phyloP scores from a whole-genome alignment of 2,113 vertebrate species.

The Geococcyx californianus region DNA sequence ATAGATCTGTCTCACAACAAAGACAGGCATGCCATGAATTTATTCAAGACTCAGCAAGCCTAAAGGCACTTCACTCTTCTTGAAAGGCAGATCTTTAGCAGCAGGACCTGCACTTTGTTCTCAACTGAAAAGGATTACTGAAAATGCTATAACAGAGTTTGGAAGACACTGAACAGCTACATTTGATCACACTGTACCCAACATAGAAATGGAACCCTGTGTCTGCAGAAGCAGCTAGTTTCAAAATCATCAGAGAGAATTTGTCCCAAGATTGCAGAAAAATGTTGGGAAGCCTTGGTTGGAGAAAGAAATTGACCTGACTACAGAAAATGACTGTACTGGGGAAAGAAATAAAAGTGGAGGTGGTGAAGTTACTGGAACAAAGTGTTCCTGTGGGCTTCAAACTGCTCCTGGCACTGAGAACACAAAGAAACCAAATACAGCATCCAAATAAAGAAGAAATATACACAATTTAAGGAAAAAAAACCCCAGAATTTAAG shows the following conservation, averaged over 20 bases:
- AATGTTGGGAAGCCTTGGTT: neutral
- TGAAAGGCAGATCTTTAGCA: neutral
- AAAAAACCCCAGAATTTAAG: no score
- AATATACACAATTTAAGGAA: neutral
- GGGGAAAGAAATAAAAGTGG: neutral
- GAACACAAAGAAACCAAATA: neutral
- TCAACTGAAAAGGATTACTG: neutral
- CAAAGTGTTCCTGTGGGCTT: neutral
- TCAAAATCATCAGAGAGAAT: neutral
- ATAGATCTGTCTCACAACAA: neutral
- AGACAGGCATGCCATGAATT: neutral
- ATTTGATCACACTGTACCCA: neutral
- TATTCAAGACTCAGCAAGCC: neutral
- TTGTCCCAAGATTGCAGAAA: neutral
- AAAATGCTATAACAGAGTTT: neutral
- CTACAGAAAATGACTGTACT: neutral
- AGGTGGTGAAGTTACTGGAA: neutral
- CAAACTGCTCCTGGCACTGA: neutral
- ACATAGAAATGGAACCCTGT: rapidly evolving
- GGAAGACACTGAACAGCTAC: neutral
- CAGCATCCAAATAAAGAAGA: neutral
- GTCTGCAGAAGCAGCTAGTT: neutral
- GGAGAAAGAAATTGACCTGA: neutral
- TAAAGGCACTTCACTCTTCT: neutral
- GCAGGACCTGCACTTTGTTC: neutral